Percentiles rank a stretch among this genome's conserved stretches.
These are phyloP conservation scores for Ylistrum balloti DNA, from an alignment of 1,140 invertebrate genomes.

Conservation along the genomic window DNA sequence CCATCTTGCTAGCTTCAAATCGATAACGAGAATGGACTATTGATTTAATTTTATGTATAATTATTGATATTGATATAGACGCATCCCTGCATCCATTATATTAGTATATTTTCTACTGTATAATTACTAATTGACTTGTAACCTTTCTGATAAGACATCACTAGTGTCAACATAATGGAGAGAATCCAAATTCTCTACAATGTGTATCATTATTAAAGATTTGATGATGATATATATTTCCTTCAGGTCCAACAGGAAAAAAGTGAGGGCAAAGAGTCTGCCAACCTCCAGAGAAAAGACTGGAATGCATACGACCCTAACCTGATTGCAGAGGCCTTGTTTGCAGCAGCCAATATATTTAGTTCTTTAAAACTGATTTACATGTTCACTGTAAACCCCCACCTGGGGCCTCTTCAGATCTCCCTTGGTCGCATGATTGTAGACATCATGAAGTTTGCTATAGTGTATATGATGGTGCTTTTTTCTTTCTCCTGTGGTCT, in stretches of 20 bases:
- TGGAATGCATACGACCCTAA: slow-evolving; percentile 98
- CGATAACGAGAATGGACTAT: too few relatives aligned
- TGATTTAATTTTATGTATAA: too few relatives aligned
- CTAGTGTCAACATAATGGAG: too few relatives aligned
- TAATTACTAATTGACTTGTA: too few relatives aligned
- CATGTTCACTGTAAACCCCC: slow-evolving; percentile 99
- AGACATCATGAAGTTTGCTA: slow-evolving; percentile 98
- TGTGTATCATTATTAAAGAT: too few relatives aligned
- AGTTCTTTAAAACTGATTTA: slow-evolving; percentile 98
- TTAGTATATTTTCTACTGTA: too few relatives aligned
- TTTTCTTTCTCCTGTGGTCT: slow-evolving; percentile 98
- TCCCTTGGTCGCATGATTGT: slow-evolving; percentile 97
- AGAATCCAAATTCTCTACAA: too few relatives aligned
- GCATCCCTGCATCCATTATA: too few relatives aligned
- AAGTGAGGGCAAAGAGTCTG: slow-evolving; percentile 58
- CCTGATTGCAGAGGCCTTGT: slow-evolving; percentile 95
- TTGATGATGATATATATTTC: not conserved
- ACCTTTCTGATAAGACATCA: too few relatives aligned
- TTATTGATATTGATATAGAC: too few relatives aligned
- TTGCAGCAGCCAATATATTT: slow-evolving; percentile 97
- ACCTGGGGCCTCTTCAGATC: slow-evolving; percentile 98
- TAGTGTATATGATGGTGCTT: slow-evolving; percentile 96
- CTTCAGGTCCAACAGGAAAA: slow-evolving; percentile 74
- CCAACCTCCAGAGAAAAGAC: slow-evolving; percentile 90
- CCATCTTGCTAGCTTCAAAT: too few relatives aligned